A percentile compares a stretch with the other conserved stretches of the same genome.
These are phyloP conservation scores for Philonicus albiceps DNA, from an alignment of 2,888 invertebrate genomes.

Conservation along the genomic window DNA sequence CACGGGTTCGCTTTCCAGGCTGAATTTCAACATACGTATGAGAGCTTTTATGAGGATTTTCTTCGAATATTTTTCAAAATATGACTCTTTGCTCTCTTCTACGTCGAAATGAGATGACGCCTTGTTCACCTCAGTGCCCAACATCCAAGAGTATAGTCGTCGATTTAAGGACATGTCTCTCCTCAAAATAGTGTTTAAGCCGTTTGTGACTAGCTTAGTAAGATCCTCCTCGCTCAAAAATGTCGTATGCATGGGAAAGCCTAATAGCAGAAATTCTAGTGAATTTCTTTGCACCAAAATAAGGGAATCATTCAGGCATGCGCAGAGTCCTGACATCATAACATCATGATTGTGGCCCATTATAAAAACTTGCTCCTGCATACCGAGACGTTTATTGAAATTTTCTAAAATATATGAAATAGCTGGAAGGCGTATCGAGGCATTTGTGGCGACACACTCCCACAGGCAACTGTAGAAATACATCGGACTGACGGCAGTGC, in stretches of 20 bases:
- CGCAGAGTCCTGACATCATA: constrained; percentile 82
- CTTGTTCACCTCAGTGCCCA: constrained; percentile 74
- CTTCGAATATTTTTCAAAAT: constrained; percentile 74
- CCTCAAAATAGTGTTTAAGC: constrained; percentile 77
- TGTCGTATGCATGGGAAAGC: constrained; percentile 85
- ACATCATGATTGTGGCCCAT: constrained; percentile 85
- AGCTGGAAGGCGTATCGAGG: constrained; percentile 81
- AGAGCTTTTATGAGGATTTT: constrained; percentile 73
- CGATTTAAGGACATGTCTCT: constrained; percentile 91
- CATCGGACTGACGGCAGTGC: constrained; percentile 76
- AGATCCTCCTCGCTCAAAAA: constrained; percentile 74
- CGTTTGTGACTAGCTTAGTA: constrained; percentile 76
- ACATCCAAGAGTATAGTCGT: constrained; percentile 83
- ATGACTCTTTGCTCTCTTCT: constrained; percentile 63
- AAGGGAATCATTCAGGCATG: constrained; percentile 79
- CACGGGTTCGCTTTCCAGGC: constrained; percentile 67
- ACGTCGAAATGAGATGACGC: constrained; percentile 59
- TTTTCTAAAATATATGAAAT: constrained; percentile 81
- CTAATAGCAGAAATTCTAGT: constrained; percentile 80
- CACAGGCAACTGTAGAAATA: constrained; percentile 89
- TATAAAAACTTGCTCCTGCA: constrained; percentile 83
- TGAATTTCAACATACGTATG: constrained; percentile 67
- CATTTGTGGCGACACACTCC: constrained; percentile 84
- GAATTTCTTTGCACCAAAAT: constrained; percentile 86
- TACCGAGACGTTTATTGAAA: constrained; percentile 78